These are phyloP conservation scores for Eurosta solidaginis DNA, from an alignment of 1,140 invertebrate genomes.

Conservation along the genomic window DNA sequence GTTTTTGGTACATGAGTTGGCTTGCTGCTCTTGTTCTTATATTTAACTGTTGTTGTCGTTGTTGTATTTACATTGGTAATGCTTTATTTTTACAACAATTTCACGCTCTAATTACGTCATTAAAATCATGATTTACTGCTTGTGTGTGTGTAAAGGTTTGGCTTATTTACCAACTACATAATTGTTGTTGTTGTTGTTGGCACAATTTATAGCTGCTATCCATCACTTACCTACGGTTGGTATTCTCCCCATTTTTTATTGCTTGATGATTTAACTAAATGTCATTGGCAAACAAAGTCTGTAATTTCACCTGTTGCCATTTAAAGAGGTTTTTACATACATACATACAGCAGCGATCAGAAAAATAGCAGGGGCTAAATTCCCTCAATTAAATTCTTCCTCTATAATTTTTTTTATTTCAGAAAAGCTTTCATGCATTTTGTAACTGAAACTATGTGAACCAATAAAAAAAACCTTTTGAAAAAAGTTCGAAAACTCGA, in stretches of 20 bases:
- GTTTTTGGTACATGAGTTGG: too few relatives aligned
- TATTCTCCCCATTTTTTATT: background rate
- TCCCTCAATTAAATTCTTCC: too few relatives aligned
- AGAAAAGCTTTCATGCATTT: too few relatives aligned
- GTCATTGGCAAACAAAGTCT: background rate
- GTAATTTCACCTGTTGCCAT: slow-evolving; percentile 1
- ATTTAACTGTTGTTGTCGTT: background rate
- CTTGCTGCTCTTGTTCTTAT: too few relatives aligned
- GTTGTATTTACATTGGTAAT: background rate
- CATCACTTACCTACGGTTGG: background rate
- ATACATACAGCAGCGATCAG: too few relatives aligned
- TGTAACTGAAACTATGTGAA: too few relatives aligned
- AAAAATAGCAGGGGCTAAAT: too few relatives aligned
- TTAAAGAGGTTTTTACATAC: background rate
- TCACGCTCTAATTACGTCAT: slow-evolving; percentile 31
- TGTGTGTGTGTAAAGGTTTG: too few relatives aligned
- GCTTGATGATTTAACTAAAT: background rate
- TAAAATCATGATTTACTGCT: slow-evolving; percentile 29
- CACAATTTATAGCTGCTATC: background rate
- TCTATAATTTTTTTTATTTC: too few relatives aligned
- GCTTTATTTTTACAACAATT: slow-evolving; percentile 27
- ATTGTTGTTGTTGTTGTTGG: background rate
- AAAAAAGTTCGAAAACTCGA: too few relatives aligned
- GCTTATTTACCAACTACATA: too few relatives aligned
- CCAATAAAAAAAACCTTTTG: too few relatives aligned